These are phyloP conservation scores for Hydraecia micacea DNA, from an alignment of 2,888 invertebrate species.

Conservation along the genomic window DNA sequence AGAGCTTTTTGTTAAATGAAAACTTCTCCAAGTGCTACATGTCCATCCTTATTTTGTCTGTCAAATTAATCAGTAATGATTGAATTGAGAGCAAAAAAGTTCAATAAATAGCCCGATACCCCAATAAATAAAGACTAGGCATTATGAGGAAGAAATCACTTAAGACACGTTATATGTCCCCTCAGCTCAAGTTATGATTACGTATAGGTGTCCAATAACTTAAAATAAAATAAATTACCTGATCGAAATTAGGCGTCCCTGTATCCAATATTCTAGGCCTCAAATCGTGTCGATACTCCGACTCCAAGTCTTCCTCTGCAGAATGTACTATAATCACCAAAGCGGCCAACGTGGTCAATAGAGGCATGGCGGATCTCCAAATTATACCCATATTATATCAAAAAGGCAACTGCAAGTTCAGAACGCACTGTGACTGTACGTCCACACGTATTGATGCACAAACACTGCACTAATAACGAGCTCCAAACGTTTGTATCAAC, in stretches of 20 bases:
- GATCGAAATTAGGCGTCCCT: conserved; percentile 76
- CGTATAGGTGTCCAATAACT: too few relatives aligned
- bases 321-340: conserved; percentile 87
- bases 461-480: conserved; percentile 68
- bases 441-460: conserved; percentile 66
- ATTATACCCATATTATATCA: conserved; percentile 86
- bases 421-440: conserved; percentile 66
- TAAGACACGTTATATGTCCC: neutral
- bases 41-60: neutral
- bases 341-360: conserved; percentile 87
- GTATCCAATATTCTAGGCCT: conserved; percentile 79
- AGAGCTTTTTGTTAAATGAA: neutral
- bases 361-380: conserved; percentile 83
- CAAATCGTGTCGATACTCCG: conserved; percentile 77
- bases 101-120: too few relatives aligned
- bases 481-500: conserved; percentile 52
- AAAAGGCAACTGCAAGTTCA: conserved; percentile 61
- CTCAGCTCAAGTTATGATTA: neutral
- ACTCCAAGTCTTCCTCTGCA: conserved; percentile 82
- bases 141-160: neutral
- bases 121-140: too few relatives aligned
- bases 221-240: conserved; percentile 71
- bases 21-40: neutral
- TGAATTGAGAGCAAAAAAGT: neutral
- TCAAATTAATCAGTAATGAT: neutral